Evolutionary conservation across 2,113 vertebrate species (phyloP).

Genomic region (Microtus pennsylvanicus): DNA sequence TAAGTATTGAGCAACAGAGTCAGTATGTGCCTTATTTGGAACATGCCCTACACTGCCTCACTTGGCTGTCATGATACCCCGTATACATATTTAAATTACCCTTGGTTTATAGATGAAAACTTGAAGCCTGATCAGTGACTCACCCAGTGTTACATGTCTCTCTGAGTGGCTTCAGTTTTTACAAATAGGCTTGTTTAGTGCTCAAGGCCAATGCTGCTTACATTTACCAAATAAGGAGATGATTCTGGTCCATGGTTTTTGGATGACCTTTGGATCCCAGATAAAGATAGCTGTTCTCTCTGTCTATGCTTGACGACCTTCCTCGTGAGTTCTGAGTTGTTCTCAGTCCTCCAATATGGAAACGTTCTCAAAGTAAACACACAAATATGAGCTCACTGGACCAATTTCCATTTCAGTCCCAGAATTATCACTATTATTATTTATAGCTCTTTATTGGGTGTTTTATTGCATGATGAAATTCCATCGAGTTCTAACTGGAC

Average conservation of each 20-base stretch:
- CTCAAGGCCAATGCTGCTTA: neutral
- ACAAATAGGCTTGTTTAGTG: neutral
- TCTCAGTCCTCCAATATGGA: neutral
- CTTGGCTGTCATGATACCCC: neutral
- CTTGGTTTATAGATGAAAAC: conserved; percentile 12
- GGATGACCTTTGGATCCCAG: neutral
- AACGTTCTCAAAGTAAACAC: conserved; percentile 29
- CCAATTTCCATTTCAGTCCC: conserved; percentile 46
- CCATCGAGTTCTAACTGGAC: neutral
- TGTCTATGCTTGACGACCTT: neutral
- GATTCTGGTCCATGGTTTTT: conserved; percentile 14
- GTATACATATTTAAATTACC: neutral
- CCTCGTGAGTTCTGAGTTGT: neutral
- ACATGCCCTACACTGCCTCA: neutral
- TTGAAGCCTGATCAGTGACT: neutral
- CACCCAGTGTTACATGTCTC: neutral
- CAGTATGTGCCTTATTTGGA: neutral
- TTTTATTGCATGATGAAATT: conserved; percentile 63
- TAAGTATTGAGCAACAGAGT: neutral
- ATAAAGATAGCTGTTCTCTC: neutral
- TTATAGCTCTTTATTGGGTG: conserved; percentile 48
- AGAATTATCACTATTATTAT: conserved; percentile 68
- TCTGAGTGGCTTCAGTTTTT: neutral
- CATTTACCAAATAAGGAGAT: neutral
- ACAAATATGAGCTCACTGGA: conserved; percentile 42